phyloP scores from a whole-genome alignment of 2,797 vertebrate species.

The Numenius phaeopus region DNA sequence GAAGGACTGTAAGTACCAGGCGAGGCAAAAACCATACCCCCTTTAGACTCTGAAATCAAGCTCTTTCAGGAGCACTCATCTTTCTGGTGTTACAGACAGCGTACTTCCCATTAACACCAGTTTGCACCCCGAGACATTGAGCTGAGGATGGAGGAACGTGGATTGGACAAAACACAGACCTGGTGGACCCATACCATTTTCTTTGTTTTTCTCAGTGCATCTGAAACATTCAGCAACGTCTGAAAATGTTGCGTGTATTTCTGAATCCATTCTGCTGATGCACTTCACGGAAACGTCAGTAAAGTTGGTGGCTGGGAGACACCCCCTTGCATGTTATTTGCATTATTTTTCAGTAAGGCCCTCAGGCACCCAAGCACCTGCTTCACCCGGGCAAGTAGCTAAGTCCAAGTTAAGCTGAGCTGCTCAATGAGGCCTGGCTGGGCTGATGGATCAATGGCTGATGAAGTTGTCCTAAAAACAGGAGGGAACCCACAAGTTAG shows the following conservation, averaged over 20 bases:
- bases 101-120: background rate
- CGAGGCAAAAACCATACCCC: background rate
- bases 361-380: background rate
- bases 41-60: background rate
- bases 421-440: background rate
- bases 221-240: background rate
- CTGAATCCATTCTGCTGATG: background rate
- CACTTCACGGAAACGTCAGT: background rate
- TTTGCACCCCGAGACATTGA: fast-evolving
- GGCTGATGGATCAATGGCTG: background rate
- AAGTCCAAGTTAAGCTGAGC: background rate
- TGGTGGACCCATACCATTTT: background rate
- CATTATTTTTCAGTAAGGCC: background rate
- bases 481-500: background rate
- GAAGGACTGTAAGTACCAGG: background rate
- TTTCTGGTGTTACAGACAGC: background rate
- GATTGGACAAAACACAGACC: background rate
- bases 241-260: background rate
- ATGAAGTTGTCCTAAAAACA: background rate
- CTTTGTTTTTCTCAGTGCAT: background rate
- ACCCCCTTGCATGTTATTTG: background rate
- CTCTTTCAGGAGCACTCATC: background rate
- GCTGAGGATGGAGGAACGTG: fast-evolving
- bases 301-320: background rate
- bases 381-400: background rate